phyloP scores from a whole-genome alignment of 2,113 vertebrate species.

The Pitta sordida region DNA sequence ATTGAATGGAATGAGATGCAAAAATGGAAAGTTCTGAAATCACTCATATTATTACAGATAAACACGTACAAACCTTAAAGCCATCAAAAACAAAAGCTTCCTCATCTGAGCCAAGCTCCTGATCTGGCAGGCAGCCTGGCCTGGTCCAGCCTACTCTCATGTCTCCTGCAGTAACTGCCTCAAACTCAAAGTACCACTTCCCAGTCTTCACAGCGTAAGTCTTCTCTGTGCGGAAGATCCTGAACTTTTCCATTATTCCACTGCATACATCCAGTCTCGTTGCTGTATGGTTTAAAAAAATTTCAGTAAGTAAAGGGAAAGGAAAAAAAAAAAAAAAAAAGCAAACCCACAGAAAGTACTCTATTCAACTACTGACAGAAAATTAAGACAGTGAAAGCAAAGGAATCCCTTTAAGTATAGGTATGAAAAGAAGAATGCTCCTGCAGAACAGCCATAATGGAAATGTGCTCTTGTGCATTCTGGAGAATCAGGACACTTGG shows the following conservation, averaged over 20 bases:
- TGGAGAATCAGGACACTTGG: neutral
- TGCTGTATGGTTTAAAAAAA: slow-evolving; percentile 59
- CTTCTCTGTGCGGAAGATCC: slow-evolving; percentile 95
- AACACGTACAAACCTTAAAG: slow-evolving; percentile 83
- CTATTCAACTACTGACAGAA: neutral
- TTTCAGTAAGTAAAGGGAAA: neutral
- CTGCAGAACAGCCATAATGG: neutral
- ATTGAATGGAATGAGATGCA: neutral
- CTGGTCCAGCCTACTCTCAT: slow-evolving; percentile 94
- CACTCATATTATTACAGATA: neutral
- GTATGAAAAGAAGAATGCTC: neutral
- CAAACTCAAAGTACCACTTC: slow-evolving; percentile 96
- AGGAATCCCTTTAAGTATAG: neutral
- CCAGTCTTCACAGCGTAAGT: slow-evolving; percentile 87
- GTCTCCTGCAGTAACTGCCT: slow-evolving; percentile 88
- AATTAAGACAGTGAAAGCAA: neutral
- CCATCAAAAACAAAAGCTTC: slow-evolving; percentile 94
- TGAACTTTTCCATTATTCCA: slow-evolving; percentile 83
- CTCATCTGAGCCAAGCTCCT: slow-evolving; percentile 90
- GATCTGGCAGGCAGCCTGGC: slow-evolving; percentile 88
- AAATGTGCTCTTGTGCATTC: neutral
- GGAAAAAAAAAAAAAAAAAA: neutral
- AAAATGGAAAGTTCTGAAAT: neutral
- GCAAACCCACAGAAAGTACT: neutral
- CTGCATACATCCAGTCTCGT: slow-evolving; percentile 74